These are phyloP conservation scores for Drosophila truncata DNA, from an alignment of 1,140 invertebrate genomes.

Conservation along the genomic window DNA sequence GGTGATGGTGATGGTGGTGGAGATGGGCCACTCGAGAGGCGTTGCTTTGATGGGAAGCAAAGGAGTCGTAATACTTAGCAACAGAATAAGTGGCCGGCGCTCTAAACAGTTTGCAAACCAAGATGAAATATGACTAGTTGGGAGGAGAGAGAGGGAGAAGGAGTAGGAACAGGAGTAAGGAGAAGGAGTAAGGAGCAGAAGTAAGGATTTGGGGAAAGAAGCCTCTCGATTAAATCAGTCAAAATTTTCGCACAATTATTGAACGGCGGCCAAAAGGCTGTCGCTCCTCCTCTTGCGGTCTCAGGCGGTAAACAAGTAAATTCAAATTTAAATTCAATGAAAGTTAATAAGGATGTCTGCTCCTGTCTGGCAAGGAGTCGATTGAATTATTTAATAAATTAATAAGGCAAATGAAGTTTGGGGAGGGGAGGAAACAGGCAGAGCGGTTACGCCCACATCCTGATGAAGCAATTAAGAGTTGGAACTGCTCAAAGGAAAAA, in stretches of 20 bases:
- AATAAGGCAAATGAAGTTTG: slow-evolving; percentile 67
- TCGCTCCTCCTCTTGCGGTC: not conserved
- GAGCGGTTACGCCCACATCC: slow-evolving; percentile 43
- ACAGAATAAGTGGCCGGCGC: slow-evolving; percentile 15
- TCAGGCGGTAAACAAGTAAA: slow-evolving; percentile 42
- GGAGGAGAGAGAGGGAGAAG: no score
- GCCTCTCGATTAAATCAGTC: slow-evolving; percentile 34
- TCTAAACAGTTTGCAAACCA: slow-evolving; percentile 15
- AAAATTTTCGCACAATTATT: slow-evolving; percentile 15
- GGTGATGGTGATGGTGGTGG: not conserved
- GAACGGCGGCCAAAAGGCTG: no score
- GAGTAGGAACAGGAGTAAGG: not conserved
- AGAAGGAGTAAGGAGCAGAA: not conserved
- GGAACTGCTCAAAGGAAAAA: not conserved
- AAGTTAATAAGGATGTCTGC: slow-evolving; percentile 80
- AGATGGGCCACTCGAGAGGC: slow-evolving; percentile 67
- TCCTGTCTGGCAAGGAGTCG: slow-evolving; percentile 10
- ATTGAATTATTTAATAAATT: slow-evolving; percentile 82
- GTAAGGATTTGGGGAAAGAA: not conserved
- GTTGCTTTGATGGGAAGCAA: slow-evolving; percentile 63
- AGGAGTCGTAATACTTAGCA: slow-evolving; percentile 42
- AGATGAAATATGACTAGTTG: slow-evolving; percentile 15
- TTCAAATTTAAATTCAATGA: slow-evolving; percentile 69
- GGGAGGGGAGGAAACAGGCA: not conserved
- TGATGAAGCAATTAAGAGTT: slow-evolving; percentile 32